These are phyloP conservation scores for Polydrusus cervinus DNA, from an alignment of 2,888 invertebrate genomes.

Conservation along the genomic window DNA sequence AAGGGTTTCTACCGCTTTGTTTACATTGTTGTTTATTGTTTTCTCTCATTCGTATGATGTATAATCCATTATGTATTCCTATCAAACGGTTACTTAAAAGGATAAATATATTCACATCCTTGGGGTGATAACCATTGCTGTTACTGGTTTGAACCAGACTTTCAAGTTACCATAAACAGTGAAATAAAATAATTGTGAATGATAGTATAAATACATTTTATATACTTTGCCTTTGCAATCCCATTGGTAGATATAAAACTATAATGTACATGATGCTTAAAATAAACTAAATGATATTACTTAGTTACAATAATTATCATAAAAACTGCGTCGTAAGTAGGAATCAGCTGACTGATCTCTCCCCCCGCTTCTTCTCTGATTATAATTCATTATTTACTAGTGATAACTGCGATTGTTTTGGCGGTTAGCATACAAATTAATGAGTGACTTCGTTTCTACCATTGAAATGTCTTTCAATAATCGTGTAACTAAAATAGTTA, in stretches of 20 bases:
- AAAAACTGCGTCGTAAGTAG: constrained; percentile 12
- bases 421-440: neutral
- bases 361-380: neutral
- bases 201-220: neutral
- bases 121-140: neutral
- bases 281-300: neutral
- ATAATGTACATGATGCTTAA: neutral
- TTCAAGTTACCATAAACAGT: neutral
- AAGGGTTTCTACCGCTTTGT: no score
- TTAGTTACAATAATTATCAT: constrained; percentile 11
- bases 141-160: neutral
- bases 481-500: no score
- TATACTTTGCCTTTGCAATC: no score
- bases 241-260: neutral
- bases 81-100: neutral
- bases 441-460: constrained; percentile 1
- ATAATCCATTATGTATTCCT: neutral
- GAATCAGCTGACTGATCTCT: constrained; percentile 16
- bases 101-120: neutral
- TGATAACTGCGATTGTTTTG: constrained; percentile 6
- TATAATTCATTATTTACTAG: constrained; percentile 17
- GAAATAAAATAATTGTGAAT: neutral
- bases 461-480: no score
- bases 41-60: no score
- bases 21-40: no score